A percentile compares a stretch with the other conserved stretches of the same genome.
phyloP scores from a whole-genome alignment of 2,888 invertebrate species.

The Trilocha varians region DNA sequence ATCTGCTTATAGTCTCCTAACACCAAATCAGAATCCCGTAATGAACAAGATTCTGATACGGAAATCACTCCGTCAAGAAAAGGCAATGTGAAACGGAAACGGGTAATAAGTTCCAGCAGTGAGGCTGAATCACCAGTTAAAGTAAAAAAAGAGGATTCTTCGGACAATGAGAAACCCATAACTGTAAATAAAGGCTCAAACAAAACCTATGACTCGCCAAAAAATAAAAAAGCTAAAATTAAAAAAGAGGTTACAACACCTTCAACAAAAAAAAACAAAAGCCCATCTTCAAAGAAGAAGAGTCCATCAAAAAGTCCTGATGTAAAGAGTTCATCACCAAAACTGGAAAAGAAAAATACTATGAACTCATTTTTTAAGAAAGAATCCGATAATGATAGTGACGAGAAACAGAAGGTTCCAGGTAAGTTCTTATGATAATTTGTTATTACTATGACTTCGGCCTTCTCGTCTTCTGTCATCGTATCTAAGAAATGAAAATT shows the following conservation, averaged over 20 bases:
- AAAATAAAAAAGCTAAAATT: conserved; percentile 26
- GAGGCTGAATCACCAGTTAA: conserved; percentile 27
- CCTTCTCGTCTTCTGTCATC: too few species aligned
- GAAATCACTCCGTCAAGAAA: conserved; percentile 15
- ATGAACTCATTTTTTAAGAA: too few species aligned
- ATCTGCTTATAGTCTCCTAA: too few species aligned
- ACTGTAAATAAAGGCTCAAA: conserved; percentile 7
- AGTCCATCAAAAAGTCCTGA: too few species aligned
- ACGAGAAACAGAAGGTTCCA: too few species aligned
- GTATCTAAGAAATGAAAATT: too few species aligned
- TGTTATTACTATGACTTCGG: too few species aligned
- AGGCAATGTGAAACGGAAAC: conserved; percentile 43
- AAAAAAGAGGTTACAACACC: too few species aligned
- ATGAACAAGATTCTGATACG: conserved; percentile 34
- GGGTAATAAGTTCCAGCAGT: conserved; percentile 55
- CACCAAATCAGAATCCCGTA: too few species aligned
- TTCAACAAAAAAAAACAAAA: too few species aligned
- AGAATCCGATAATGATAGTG: too few species aligned
- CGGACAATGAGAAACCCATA: conserved; percentile 10
- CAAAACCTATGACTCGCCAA: conserved; percentile 45
- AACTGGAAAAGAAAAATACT: conserved; percentile 14
- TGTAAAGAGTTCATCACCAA: conserved; percentile 1
- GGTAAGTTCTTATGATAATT: too few species aligned
- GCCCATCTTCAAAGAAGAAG: conserved; percentile 6
- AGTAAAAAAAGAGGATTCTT: conserved; percentile 1